Base-by-base conservation (phyloP, 2,888 invertebrate species). In the Hypomecis punctinalis region DNA sequence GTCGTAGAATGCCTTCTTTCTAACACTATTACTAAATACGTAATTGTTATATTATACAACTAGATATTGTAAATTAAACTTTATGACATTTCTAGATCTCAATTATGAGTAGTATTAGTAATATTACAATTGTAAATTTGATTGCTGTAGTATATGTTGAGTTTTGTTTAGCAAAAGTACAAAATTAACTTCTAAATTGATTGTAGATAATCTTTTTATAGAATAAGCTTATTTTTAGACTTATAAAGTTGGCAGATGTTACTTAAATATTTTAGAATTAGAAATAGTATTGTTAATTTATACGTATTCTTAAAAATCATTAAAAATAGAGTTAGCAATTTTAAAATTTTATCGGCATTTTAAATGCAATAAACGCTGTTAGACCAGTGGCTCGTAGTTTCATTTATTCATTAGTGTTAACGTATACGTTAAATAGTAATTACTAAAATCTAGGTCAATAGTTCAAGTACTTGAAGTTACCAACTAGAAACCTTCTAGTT, bases 341-440 rank as follows among this genome's bases (percentile, higher is more conserved):
- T 45, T 51, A 45, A 59, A 48, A 55, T 54, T 49, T 36, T 49
- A 51, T 68, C 61, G 46, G 63, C 70, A 70, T 74, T 68, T 51
- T 59, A 71, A 68, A 71, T 72, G 72, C 75, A 82, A 79, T 82
- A 82, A 79, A 82, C 47, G 68, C 71, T 70, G 67, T 73, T 60
- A 72, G 67, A 74, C 55, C 67, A 57, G 36, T 23, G 39, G 39
- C 49, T 52, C 7, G 59, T 62, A 55, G 58, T 66, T 66, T 66
- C 8, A 66, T 66, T 66, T 59, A 42, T 42, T 13, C 10, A 43
- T 13, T 47, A 47, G 8, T 23, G 23, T 23, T 2, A 23, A 23
- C 23, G 23, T 23, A 23, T 2, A 23, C 23, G 23, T 23, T 23
- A 23, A 23, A 23, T 23, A 23, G 23, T 23, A 1, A 23, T 23